Conservation (phyloP, 2,888 invertebrate species). For the Thera obeliscata region DNA sequence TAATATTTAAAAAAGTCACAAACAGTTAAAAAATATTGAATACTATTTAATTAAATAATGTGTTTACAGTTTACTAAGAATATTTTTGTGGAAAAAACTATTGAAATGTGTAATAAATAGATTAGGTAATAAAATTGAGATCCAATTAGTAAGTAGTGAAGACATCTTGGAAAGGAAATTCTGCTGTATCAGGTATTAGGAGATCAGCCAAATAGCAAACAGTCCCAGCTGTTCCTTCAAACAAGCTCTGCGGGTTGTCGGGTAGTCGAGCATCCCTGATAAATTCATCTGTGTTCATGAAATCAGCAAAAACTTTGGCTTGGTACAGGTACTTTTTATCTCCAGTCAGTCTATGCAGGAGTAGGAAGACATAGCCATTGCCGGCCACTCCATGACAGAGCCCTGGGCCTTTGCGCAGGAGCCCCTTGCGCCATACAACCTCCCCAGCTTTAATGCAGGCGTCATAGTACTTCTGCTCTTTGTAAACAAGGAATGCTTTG, state of each 20-base stretch:
- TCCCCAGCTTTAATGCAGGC: conserved; percentile 89
- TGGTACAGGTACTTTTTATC: conserved; percentile 89
- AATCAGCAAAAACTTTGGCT: conserved; percentile 90
- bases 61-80: conserved; percentile 10
- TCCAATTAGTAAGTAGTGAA: conserved; percentile 65
- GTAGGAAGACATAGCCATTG: conserved; percentile 91
- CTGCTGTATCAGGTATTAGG: conserved; percentile 88
- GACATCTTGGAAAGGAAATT: conserved; percentile 93
- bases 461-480: conserved; percentile 88
- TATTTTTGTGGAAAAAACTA: conserved; percentile 14
- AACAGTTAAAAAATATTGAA: conserved; percentile 20
- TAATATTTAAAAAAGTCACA: conserved; percentile 21
- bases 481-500: conserved; percentile 90
- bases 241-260: conserved; percentile 92
- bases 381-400: conserved; percentile 95
- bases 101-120: conserved; percentile 45
- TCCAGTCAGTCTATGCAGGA: conserved; percentile 90
- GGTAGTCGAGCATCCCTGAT: conserved; percentile 88
- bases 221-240: conserved; percentile 94
- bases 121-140: conserved; percentile 31
- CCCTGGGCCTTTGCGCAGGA: conserved; percentile 94
- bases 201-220: conserved; percentile 93
- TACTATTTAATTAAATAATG: conserved; percentile 5
- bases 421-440: conserved; percentile 92
- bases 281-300: conserved; percentile 88